Conservation (phyloP, 2,113 vertebrate species). For the Cercopithecus mona region DNA sequence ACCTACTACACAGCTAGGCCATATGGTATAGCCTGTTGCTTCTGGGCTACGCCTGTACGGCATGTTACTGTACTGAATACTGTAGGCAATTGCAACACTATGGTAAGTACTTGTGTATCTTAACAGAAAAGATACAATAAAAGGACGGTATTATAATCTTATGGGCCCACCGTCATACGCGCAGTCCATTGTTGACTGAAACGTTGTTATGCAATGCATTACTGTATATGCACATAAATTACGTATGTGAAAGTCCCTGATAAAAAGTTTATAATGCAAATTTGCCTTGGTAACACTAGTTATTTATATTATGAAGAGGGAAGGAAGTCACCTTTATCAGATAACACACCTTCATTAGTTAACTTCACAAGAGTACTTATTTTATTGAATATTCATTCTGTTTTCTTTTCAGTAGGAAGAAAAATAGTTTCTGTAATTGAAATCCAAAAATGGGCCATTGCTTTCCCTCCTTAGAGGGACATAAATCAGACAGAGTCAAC, state of each 20-base stretch:
- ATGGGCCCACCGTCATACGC: neutral
- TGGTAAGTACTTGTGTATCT: neutral
- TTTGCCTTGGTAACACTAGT: neutral
- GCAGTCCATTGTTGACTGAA: neutral
- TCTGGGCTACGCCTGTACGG: neutral
- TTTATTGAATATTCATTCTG: constrained; percentile 47
- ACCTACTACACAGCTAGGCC: neutral
- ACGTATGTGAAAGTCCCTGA: neutral
- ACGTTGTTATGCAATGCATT: neutral
- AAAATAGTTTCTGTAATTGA: constrained; percentile 52
- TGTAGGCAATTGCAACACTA: neutral
- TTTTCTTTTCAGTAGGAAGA: constrained; percentile 39
- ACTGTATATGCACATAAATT: constrained; percentile 27
- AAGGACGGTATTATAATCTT: neutral
- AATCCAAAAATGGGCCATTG: neutral
- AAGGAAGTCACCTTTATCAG: constrained; percentile 21
- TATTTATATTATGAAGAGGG: neutral
- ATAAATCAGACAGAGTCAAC: constrained; percentile 28
- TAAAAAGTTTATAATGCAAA: constrained; percentile 10
- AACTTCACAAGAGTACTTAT: constrained; percentile 42
- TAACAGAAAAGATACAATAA: neutral
- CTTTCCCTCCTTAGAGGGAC: neutral
- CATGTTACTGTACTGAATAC: neutral
- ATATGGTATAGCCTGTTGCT: neutral
- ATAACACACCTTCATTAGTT: neutral